phyloP scores from a whole-genome alignment of 2,113 vertebrate species.

The Aphelocoma coerulescens region DNA sequence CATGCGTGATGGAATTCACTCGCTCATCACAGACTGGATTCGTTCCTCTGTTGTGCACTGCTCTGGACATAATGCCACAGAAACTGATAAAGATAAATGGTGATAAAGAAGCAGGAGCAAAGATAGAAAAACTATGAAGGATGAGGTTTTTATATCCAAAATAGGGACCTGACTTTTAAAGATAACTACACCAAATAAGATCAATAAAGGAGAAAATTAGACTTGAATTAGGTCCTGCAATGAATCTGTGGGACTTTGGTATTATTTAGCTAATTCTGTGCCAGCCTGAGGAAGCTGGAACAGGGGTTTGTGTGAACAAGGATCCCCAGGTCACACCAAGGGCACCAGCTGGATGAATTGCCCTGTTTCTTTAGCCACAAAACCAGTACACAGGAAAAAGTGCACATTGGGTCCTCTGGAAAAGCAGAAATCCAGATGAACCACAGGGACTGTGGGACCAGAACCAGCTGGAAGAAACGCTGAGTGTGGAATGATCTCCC shows the following conservation, averaged over 20 bases:
- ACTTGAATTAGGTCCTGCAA: neutral
- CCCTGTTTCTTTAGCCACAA: neutral
- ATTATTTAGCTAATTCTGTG: neutral
- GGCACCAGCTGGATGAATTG: fast-evolving
- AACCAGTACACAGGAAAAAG: fast-evolving
- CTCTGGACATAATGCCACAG: neutral
- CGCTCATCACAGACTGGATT: neutral
- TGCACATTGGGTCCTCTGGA: neutral
- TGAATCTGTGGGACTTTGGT: neutral
- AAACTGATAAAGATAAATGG: constrained; percentile 26
- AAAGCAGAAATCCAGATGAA: neutral
- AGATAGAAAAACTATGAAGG: neutral
- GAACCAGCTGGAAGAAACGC: neutral
- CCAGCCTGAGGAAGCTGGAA: neutral
- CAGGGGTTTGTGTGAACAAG: neutral
- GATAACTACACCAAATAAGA: neutral
- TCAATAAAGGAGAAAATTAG: constrained; percentile 33
- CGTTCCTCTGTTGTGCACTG: neutral
- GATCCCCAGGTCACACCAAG: neutral
- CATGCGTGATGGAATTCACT: fast-evolving
- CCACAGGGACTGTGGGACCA: too few relatives aligned
- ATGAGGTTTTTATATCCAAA: constrained; percentile 13
- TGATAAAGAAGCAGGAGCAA: neutral
- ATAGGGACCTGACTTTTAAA: neutral
- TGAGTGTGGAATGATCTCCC: neutral